Evolutionary conservation across 2,888 invertebrate genomes (phyloP), one percentile per base, ranked within the genome.

Genomic region (Diogma glabrata): DNA sequence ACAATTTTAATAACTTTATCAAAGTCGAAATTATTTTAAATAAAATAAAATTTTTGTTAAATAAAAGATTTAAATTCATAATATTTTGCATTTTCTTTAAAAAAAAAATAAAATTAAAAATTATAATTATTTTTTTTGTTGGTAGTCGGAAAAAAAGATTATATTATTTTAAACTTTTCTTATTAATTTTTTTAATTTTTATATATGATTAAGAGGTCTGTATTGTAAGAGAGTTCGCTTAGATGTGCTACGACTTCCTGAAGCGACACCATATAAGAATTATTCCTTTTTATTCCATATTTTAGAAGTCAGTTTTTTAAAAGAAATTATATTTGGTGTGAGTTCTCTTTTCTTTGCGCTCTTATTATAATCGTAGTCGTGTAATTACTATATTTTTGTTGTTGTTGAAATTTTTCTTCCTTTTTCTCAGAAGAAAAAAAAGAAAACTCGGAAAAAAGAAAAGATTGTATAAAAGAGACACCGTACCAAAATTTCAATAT

Each of bases 211-310:
- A 24, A 33, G 22, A 47, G 47, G 23, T 51, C 51, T 50, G 49
- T 48, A 51, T 51, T 26, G 53, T 53, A 51, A 53, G 53, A 53
- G 49, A 53, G 53, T 53, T 45, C 51, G 47, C 45, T 49, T 47
- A 51, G 55, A 54, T 57, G 52, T 57, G 57, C 51, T 57, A 52
- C 40, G 51, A 55, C 53, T 53, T 56, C 47, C 55, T 56, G 52
- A 51, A 56, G 54, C 55, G 53, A 56, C 56, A 56, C 56, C 55
- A 56, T 57, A 56, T 56, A 56, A 57, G 56, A 55, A 57, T 55
- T 54, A 53, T 52, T 57, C 57, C 57, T 57, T 57, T 19, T 30
- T 20, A 43, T 43, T 24, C 23, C 24, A 46, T 9, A 24, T 24
- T 46, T 24, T 24, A 46, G 24, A 46, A 46, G 46, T 46, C 46